Evolutionary conservation across 2,797 vertebrate genomes (phyloP), one percentile per base, ranked within the genome.

Genomic region (Miichthys miiuy): DNA sequence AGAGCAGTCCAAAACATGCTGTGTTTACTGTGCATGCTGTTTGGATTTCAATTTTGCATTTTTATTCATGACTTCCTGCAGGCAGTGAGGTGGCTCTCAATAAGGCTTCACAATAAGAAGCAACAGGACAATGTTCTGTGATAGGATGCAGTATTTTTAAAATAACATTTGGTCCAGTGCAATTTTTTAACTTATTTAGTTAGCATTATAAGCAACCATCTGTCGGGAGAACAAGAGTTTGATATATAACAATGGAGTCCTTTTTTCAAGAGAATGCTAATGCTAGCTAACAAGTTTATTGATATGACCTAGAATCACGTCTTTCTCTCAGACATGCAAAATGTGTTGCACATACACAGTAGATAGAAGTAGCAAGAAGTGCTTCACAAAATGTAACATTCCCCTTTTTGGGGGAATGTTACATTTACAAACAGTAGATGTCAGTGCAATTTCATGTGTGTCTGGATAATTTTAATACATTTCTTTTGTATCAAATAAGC

Each of bases 11-110:
- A 13, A 27, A 34, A 46, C 50, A 46, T 6, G 21, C 34, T 65
- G 12, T n/a, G 5, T 64, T 57, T 9, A 23, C 30, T 48, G 38
- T 54, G 23, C 27, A 12, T 6, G 21, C 7, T 62, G 44, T 30
- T 34, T n/a, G 7, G 18, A 41, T 54, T 41, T 46, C 10, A 51
- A 54, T 27, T 41, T 21, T 17, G 8, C 25, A 65, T 34, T 67
- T 71, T 65, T 46, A 78, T 72, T 66, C 47, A 46, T 60, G 54
- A 54, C 55, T 47, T 58, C 46, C 47, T 30, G 51, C 11, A 7
- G 57, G 58, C 58, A 14, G 68, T 25, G 47, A 54, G 47, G 47
- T 17, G 47, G 60, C 38, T 79, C 23, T 46, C 34, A 57, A 58
- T 42, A 6, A 41, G 16, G 5, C 4, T 52, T 34, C 23, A 52